These are phyloP conservation scores for Ptychodera flava DNA, from an alignment of 35 echinoderm and acorn worm genomes.

Conservation along the genomic window DNA sequence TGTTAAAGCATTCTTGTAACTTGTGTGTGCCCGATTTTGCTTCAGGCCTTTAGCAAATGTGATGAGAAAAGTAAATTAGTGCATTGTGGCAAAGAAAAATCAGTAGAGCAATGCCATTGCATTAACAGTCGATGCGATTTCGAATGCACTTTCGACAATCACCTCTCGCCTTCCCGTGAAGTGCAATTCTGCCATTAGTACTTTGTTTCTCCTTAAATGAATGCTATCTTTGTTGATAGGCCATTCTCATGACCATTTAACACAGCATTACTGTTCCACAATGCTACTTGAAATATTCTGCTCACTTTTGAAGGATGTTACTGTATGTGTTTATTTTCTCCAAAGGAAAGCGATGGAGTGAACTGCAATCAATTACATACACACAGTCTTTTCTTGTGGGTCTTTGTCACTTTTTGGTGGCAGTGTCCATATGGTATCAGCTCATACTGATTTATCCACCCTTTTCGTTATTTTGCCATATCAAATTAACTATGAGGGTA, in stretches of 20 bases:
- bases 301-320: conserved; percentile 28
- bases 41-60: not conserved
- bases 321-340: conserved; percentile 32
- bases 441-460: not conserved
- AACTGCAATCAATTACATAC: conserved; percentile 17
- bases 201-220: conserved; percentile 20
- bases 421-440: conserved; percentile 4
- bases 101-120: conserved; percentile 24
- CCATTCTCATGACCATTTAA: conserved; percentile 40
- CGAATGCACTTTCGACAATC: too few relatives aligned
- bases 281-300: conserved; percentile 19
- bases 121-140: too few relatives aligned
- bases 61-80: not conserved
- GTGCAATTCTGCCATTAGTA: conserved; percentile 17
- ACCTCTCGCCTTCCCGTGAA: too few relatives aligned
- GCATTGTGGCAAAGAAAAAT: conserved; percentile 1
- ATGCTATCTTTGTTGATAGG: conserved; percentile 33
- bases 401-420: not conserved
- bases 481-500: not conserved
- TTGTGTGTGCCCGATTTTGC: not conserved
- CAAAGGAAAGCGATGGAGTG: conserved; percentile 28
- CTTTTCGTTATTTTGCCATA: not conserved
- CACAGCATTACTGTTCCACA: conserved; percentile 28
- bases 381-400: too few relatives aligned
- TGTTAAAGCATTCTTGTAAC: conserved; percentile 14